These are phyloP conservation scores for Acrocephalus scirpaceus DNA, from an alignment of 2,797 vertebrate genomes.

Conservation along the genomic window DNA sequence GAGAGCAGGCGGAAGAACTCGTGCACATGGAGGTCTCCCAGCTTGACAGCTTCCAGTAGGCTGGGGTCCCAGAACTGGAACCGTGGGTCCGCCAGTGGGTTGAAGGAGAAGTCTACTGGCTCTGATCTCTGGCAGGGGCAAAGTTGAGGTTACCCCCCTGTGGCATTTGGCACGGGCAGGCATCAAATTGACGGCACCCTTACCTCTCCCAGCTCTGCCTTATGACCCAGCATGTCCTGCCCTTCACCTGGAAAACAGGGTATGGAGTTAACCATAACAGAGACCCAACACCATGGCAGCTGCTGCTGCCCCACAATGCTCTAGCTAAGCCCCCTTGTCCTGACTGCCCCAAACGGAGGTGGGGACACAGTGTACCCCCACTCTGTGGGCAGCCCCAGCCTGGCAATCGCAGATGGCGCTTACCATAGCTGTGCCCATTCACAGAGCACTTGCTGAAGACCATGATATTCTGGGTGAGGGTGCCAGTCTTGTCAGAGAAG, in stretches of 20 bases:
- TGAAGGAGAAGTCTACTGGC: conserved; percentile 90
- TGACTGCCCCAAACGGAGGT: neutral
- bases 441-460: conserved; percentile 95
- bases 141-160: rapidly evolving
- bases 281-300: neutral
- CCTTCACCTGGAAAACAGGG: conserved; percentile 78
- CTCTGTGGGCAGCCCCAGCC: neutral
- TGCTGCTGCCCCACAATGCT: rapidly evolving
- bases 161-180: rapidly evolving
- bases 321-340: neutral
- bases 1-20: conserved; percentile 94
- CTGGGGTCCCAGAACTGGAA: conserved; percentile 90
- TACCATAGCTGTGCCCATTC: conserved; percentile 86
- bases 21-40: conserved; percentile 82
- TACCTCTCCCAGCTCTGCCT: conserved; percentile 79
- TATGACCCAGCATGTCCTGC: conserved; percentile 79
- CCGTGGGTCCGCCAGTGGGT: conserved; percentile 83
- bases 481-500: conserved; percentile 94
- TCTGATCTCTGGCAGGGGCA: conserved; percentile 70
- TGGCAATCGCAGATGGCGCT: rapidly evolving
- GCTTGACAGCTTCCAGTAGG: conserved; percentile 87
- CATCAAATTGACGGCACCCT: neutral
- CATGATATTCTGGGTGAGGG: conserved; percentile 97
- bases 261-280: neutral
- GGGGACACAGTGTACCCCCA: neutral